A percentile compares a stretch with the other conserved stretches of the same genome.
Evolutionary conservation across 2,797 vertebrate genomes (phyloP).

Genomic region (Naso thynnoides): DNA sequence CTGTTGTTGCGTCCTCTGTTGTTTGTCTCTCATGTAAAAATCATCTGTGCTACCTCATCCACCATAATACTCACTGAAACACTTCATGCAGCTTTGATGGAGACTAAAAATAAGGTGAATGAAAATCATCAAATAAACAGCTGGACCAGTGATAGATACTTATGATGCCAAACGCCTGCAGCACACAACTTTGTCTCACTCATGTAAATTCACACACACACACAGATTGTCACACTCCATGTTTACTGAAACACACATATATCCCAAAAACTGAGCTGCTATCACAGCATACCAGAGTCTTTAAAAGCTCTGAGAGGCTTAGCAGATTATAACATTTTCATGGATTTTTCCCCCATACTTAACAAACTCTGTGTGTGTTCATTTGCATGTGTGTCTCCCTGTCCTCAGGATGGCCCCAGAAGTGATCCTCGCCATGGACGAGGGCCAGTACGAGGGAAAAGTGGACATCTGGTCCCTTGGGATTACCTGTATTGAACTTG

Average conservation of each 20-base stretch:
- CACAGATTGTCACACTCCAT: constrained; percentile 27
- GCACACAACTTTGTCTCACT: constrained; percentile 27
- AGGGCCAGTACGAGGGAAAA: constrained; percentile 97
- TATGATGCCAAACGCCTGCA: constrained; percentile 20
- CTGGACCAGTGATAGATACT: constrained; percentile 28
- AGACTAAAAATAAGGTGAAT: too few species aligned
- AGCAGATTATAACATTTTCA: constrained; percentile 75
- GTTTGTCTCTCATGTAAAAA: constrained; percentile 20
- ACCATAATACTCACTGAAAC: constrained; percentile 9
- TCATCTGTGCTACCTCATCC: neutral
- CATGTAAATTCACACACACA: constrained; percentile 17
- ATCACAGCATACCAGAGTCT: constrained; percentile 71
- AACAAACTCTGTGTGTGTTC: constrained; percentile 46
- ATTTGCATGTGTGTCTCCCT: constrained; percentile 39
- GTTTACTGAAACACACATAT: constrained; percentile 45
- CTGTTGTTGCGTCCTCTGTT: neutral
- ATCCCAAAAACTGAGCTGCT: constrained; percentile 64
- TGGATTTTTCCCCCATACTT: constrained; percentile 56
- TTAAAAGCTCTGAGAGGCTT: constrained; percentile 74
- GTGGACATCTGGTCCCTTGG: constrained; percentile 98
- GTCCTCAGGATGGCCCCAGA: constrained; percentile 95
- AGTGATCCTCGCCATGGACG: constrained; percentile 98
- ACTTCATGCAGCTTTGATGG: constrained; percentile 25
- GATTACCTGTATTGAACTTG: constrained; percentile 97
- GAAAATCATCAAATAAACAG: constrained; percentile 39